Conservation (phyloP, 2,113 vertebrate species). For the Muscicapa adusta region DNA sequence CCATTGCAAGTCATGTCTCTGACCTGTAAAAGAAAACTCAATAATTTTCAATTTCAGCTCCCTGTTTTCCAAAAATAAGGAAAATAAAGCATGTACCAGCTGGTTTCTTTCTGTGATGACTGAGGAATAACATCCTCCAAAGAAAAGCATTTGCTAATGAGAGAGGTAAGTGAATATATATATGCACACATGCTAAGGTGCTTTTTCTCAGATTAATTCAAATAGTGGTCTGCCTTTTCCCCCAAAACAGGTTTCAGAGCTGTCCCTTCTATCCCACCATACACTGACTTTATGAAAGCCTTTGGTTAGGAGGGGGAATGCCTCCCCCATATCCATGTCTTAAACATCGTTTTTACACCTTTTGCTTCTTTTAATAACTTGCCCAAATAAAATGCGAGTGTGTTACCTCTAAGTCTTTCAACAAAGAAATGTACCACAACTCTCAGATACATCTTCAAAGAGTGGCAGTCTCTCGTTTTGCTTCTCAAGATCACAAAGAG, state of each 20-base stretch:
- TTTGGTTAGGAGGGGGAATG: background rate
- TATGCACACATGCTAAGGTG: accelerated
- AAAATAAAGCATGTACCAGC: background rate
- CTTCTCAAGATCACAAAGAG: background rate
- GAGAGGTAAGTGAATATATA: background rate
- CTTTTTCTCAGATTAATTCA: background rate
- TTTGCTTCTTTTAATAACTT: background rate
- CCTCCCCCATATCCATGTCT: accelerated
- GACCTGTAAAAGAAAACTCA: background rate
- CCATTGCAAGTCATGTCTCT: background rate
- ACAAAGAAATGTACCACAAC: background rate
- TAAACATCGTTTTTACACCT: background rate
- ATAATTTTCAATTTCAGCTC: background rate
- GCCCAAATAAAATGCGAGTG: background rate
- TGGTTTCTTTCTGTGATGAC: background rate
- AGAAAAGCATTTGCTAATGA: background rate
- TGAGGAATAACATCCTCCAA: background rate
- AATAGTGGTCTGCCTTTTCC: background rate
- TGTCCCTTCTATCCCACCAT: background rate
- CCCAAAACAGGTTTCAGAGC: background rate
- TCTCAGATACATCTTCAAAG: background rate
- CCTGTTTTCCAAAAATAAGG: background rate
- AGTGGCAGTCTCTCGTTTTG: background rate
- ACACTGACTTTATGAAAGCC: background rate
- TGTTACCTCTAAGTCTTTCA: background rate